Conservation (phyloP, 1,140 invertebrate genomes). For the Tetramorium alpestre region DNA sequence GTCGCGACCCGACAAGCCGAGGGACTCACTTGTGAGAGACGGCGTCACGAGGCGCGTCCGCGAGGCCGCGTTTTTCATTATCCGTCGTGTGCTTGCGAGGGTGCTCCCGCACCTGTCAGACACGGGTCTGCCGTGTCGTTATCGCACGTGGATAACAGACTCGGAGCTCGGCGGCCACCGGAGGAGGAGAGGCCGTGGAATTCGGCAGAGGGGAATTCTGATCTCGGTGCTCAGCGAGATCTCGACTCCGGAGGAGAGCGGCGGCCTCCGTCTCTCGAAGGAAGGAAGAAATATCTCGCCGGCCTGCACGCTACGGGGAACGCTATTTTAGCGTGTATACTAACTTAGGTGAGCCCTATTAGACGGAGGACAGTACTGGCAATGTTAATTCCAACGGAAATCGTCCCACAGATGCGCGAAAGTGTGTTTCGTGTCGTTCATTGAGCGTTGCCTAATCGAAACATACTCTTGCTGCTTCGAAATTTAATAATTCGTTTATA, state of each 20-base stretch:
- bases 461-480: background rate
- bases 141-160: slow-evolving; percentile 18
- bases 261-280: background rate
- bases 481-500: background rate
- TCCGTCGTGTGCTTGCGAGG: slow-evolving; percentile 1
- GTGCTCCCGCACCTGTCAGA: slow-evolving; percentile 22
- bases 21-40: slow-evolving; percentile 55
- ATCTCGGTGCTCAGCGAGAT: slow-evolving; percentile 10
- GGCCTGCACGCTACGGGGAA: background rate
- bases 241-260: slow-evolving; percentile 13
- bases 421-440: background rate
- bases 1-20: slow-evolving; percentile 59
- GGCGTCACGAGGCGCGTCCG: slow-evolving; percentile 65
- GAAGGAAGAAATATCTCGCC: slow-evolving; percentile 19
- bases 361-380: background rate
- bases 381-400: background rate
- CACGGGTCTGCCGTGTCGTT: background rate
- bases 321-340: background rate
- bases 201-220: slow-evolving; percentile 5
- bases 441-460: background rate
- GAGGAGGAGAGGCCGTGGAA: background rate
- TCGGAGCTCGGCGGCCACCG: background rate
- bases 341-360: background rate
- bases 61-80: slow-evolving; percentile 48
- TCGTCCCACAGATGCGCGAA: slow-evolving; percentile 5